phyloP scores from a whole-genome alignment of 2,113 vertebrate species.

The Mionectes macconnelli region DNA sequence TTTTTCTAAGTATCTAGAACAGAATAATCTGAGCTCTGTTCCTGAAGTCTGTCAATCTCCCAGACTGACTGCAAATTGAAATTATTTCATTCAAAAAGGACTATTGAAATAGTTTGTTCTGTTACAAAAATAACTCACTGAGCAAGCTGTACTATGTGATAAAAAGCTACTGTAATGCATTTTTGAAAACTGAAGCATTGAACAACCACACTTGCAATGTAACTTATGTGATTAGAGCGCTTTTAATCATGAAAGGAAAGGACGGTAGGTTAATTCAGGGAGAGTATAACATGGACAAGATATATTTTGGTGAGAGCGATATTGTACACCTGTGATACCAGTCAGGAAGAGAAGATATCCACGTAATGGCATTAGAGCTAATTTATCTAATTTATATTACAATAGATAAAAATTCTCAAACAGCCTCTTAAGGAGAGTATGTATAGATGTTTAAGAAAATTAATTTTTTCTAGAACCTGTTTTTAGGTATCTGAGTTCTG shows the following conservation, averaged over 20 bases:
- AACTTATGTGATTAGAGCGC: not conserved
- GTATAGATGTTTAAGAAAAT: not conserved
- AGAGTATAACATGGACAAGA: not conserved
- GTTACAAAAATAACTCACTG: not conserved
- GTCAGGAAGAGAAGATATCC: not conserved
- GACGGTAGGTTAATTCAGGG: not conserved
- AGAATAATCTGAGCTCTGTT: not conserved
- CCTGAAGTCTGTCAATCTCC: not conserved
- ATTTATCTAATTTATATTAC: slow-evolving; percentile 5
- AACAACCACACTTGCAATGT: not conserved
- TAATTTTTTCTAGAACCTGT: not conserved
- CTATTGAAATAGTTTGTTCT: not conserved
- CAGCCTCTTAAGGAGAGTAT: not conserved
- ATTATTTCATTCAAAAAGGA: not conserved
- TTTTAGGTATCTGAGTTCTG: not conserved
- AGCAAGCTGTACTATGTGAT: not conserved
- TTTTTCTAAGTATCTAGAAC: not conserved
- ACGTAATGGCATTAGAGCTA: not conserved
- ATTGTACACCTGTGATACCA: not conserved
- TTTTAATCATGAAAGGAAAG: slow-evolving; percentile 2
- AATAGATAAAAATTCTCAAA: not conserved
- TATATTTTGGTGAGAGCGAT: not conserved
- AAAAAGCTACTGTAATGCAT: not conserved
- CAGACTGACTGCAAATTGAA: not conserved
- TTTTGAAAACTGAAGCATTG: not conserved